These are phyloP conservation scores for Theodoxus fluviatilis DNA, from an alignment of 2,888 invertebrate species.

Conservation along the genomic window DNA sequence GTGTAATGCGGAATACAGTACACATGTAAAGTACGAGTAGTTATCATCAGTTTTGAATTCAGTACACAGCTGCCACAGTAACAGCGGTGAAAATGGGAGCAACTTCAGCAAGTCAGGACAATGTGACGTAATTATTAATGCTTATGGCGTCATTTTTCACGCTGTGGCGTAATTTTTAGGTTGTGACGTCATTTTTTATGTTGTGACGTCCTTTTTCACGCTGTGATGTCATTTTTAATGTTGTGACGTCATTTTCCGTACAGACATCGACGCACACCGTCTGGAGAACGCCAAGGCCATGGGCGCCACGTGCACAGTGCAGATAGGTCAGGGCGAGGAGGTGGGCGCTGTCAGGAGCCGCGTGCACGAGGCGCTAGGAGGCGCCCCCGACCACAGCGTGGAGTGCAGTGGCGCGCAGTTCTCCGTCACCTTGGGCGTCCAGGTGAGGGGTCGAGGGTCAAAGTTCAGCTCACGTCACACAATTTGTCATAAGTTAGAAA, in stretches of 20 bases:
- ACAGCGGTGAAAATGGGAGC: too few species aligned
- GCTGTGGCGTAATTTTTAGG: neutral
- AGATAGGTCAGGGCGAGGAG: constrained; percentile 47
- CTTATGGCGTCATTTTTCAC: neutral
- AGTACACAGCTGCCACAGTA: too few species aligned
- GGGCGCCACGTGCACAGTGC: constrained; percentile 61
- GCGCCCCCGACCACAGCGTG: constrained; percentile 77
- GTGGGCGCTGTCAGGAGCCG: constrained; percentile 44
- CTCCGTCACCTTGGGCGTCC: constrained; percentile 77
- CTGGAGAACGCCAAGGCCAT: constrained; percentile 61
- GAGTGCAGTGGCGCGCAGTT: constrained; percentile 88
- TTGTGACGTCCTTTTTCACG: neutral
- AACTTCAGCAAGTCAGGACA: too few species aligned
- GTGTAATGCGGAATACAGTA: too few species aligned
- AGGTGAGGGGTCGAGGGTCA: constrained; percentile 68
- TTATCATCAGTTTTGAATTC: too few species aligned
- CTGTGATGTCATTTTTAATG: neutral
- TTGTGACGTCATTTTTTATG: neutral
- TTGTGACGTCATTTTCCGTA: neutral
- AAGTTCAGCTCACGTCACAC: neutral
- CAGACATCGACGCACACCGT: constrained; percentile 59
- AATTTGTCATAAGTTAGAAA: too few species aligned
- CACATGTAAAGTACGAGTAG: too few species aligned
- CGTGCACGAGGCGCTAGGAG: constrained; percentile 46
- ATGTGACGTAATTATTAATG: neutral